Conservation (phyloP, 2,888 invertebrate species). For the Sminthurinus aureus region DNA sequence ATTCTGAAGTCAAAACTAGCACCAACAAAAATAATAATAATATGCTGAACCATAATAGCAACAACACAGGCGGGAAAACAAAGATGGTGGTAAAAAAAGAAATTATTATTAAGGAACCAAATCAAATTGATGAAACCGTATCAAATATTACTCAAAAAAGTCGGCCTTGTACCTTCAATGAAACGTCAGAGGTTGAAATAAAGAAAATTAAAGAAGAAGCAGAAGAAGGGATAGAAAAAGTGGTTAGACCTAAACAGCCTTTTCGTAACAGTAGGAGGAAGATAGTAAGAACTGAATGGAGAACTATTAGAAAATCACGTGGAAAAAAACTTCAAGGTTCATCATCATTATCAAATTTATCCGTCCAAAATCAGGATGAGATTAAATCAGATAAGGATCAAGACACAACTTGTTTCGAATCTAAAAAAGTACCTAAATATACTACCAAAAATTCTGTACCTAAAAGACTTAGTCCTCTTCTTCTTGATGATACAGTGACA, state of each 20-base stretch:
- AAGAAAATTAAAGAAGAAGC: neutral
- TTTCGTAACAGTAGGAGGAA: neutral
- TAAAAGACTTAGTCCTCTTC: neutral
- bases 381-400: neutral
- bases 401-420: neutral
- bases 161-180: neutral
- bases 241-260: neutral
- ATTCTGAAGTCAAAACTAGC: neutral
- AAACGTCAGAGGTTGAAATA: neutral
- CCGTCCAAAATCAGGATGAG: neutral
- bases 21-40: neutral
- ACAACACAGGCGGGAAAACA: neutral
- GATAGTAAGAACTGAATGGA: neutral
- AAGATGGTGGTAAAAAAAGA: neutral
- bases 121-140: neutral
- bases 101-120: neutral
- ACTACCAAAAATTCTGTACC: neutral
- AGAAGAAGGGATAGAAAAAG: neutral
- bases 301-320: neutral
- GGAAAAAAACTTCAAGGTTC: neutral
- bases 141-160: neutral
- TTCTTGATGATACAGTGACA: neutral
- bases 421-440: neutral
- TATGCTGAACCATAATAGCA: neutral
- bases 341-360: neutral